Evolutionary conservation across 2,797 vertebrate genomes (phyloP), one percentile per base, ranked within the genome.

Genomic region (Lophius americanus): DNA sequence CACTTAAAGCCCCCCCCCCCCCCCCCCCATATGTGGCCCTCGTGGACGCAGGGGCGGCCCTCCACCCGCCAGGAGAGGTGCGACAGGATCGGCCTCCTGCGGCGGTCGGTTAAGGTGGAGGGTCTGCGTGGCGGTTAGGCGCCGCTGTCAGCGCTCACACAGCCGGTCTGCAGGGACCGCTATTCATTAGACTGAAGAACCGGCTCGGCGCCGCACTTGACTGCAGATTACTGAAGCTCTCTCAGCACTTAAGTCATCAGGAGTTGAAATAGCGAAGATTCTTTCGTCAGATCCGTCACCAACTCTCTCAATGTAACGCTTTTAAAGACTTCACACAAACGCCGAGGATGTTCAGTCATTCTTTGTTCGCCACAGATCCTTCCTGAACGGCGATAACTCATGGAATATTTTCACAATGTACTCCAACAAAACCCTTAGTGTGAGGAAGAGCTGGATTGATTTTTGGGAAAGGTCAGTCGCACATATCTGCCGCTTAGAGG

Each of bases 51-150:
- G 53, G 12, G 9, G 13, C 39, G 14, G 57, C 43, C 23, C 35
- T 69, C 14, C 1, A 50, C 61, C 2, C 8, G 35, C 4, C 13
- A 54, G 55, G 58, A 68, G 47, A 62, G 57, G 56, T 56, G 57
- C 55, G 32, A 53, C 37, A 49, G 75, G 78, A 83, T 82, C 78
- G 71, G 67, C 70, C 73, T 79, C 76, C 81, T 43, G 70, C 51
- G 4, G 76, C 50, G 13, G 6, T 59, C 62, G 70, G 9, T 62
- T 66, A 58, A 71, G 71, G 37, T 63, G 46, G 75, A 75, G 70
- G 73, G 73, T 66, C 32, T 72, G 54, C 74, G 82, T 84, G 73
- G 23, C 23, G 23, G 23, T 23, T 23, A 23, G 23, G 23, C 23
- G 23, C 67, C 41, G 67, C 70, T 58, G 82, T 87, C 70, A 51